A percentile compares a stretch with the other conserved stretches of the same genome.
Evolutionary conservation across 2,113 vertebrate genomes (phyloP).

Genomic region (Chelonoidis abingdonii): DNA sequence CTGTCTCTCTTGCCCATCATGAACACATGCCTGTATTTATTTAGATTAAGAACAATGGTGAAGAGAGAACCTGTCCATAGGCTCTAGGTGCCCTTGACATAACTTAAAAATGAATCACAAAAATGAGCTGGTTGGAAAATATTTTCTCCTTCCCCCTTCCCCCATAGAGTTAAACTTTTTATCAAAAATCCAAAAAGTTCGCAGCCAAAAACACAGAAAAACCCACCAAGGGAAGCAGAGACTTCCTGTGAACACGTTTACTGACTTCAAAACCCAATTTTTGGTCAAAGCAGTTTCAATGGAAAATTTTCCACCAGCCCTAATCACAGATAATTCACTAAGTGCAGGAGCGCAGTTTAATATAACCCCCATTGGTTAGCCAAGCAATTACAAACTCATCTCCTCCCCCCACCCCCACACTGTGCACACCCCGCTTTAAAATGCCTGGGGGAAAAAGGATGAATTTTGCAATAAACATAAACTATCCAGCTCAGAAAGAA

Average conservation of each 20-base stretch:
- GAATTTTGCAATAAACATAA: not conserved
- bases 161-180: not conserved
- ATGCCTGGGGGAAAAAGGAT: rapidly evolving
- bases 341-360: not conserved
- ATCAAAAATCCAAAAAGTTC: not conserved
- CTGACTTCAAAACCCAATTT: rapidly evolving
- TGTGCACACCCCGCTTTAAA: not conserved
- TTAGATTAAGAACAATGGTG: not conserved
- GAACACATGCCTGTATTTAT: not conserved
- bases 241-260: not conserved
- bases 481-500: not conserved
- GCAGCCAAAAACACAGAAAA: not conserved
- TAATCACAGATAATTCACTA: rapidly evolving
- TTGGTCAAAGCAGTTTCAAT: not conserved
- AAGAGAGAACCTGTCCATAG: not conserved
- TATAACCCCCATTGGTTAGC: not conserved
- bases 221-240: not conserved
- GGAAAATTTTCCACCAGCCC: not conserved
- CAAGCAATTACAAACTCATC: not conserved
- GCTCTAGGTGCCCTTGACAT: not conserved
- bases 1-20: not conserved
- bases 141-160: not conserved
- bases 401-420: not conserved
- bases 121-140: not conserved
- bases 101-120: not conserved